Conservation (phyloP, 2,888 invertebrate species). For the Mimumesa dahlbomi region DNA sequence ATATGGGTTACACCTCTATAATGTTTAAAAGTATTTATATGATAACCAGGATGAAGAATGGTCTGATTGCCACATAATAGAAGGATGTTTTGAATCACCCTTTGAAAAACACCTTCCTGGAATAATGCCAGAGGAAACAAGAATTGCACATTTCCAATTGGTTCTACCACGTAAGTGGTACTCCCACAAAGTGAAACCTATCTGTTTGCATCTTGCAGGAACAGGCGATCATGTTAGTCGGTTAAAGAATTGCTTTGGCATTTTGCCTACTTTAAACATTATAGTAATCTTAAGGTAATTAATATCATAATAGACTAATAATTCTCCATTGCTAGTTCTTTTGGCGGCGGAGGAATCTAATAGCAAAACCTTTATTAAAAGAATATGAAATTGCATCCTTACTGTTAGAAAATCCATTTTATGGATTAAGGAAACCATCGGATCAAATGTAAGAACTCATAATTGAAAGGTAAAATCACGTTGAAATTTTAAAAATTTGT, state of each 20-base stretch:
- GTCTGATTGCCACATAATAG: conserved; percentile 88
- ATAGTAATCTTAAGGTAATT: no score
- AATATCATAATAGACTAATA: no score
- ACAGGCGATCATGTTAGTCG: conserved; percentile 97
- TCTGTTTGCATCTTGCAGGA: conserved; percentile 97
- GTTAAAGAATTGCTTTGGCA: no score
- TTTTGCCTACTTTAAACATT: no score
- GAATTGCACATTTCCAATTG: conserved; percentile 92
- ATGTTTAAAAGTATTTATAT: no score
- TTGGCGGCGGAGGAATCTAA: conserved; percentile 93
- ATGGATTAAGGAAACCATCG: conserved; percentile 93
- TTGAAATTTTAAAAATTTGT: conserved; percentile 47
- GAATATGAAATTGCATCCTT: conserved; percentile 95
- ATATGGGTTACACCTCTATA: neutral
- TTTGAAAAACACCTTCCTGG: conserved; percentile 91
- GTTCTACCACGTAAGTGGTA: conserved; percentile 91
- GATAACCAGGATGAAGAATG: conserved; percentile 89
- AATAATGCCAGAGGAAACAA: conserved; percentile 91
- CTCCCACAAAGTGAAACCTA: conserved; percentile 85
- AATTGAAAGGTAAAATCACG: conserved; percentile 49
- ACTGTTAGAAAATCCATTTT: conserved; percentile 98
- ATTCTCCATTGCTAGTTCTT: conserved; percentile 86
- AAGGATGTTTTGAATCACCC: conserved; percentile 94
- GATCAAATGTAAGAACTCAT: conserved; percentile 87
- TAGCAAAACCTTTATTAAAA: conserved; percentile 95